Evolutionary conservation across 2,888 invertebrate genomes (phyloP), one percentile per base, ranked within the genome.

Genomic region (Byasa hedistus): DNA sequence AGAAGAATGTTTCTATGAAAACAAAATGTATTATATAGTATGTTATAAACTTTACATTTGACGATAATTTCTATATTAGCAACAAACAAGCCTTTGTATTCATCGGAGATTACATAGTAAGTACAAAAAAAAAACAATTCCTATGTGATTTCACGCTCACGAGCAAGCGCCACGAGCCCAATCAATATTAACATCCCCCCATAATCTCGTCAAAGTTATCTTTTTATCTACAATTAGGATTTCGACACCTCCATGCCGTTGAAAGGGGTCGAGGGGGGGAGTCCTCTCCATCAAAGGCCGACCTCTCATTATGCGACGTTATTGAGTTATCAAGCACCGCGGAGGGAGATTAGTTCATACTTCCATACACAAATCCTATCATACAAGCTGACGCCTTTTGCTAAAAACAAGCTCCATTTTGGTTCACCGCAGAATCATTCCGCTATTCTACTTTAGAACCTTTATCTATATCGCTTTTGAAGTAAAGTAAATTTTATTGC

Each of bases 161-260:
- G 57, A 39, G 17, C 27, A 55, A n/a, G 60, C 17, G 36, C 48
- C 55, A 67, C 44, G 60, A 61, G 56, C 39, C 66, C 67, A 78
- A 80, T 78, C 80, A 79, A 83, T 84, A 81, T 77, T 74, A 75
- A 69, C 68, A 71, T 76, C 75, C 78, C n/a, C 75, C 75, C 77
- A 78, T 75, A 75, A 79, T 61, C 76, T 79, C 76, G 77, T 79
- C 79, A 83, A 84, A 87, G 84, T 89, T 91, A 91, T 91, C 91
- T 91, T 91, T 91, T 90, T 91, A 91, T 91, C 91, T 90, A 80
- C 88, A 91, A 91, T 91, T 91, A 89, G 89, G 90, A 89, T 91
- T 91, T 90, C 82, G 87, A 85, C 91, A 87, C 90, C 85, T 89
- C 85, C 83, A 82, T 76, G 69, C 72, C 68, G 68, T 70, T 69